Conservation (phyloP, 2,113 vertebrate species). For the Clarias magur region DNA sequence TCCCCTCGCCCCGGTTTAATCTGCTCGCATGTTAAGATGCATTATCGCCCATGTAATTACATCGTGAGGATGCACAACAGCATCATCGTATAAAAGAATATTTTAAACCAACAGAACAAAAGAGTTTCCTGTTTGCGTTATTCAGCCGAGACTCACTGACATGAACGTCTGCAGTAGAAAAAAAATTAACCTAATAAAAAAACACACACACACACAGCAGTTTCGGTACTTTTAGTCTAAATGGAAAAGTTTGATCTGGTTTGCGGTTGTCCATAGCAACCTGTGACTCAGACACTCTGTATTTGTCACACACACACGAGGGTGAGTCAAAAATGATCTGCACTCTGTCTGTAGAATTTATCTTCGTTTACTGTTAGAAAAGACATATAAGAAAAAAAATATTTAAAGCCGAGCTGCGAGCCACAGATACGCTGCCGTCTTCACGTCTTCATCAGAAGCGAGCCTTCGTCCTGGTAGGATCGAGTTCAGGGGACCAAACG, state of each 20-base stretch:
- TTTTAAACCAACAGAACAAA: too few relatives aligned
- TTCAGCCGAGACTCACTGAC: background rate
- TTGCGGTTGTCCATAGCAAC: background rate
- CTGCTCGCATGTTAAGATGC: background rate
- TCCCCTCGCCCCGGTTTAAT: background rate
- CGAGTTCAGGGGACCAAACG: too few relatives aligned
- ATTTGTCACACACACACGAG: too few relatives aligned
- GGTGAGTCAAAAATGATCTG: too few relatives aligned
- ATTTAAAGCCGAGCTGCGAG: too few relatives aligned
- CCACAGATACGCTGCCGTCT: too few relatives aligned
- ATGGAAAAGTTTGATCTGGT: background rate
- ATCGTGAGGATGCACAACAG: background rate
- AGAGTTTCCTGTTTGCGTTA: background rate
- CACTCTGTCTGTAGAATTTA: too few relatives aligned
- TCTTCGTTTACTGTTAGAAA: too few relatives aligned
- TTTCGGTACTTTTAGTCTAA: background rate
- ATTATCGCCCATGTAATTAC: background rate
- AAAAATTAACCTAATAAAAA: background rate
- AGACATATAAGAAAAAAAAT: too few relatives aligned
- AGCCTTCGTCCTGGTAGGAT: too few relatives aligned
- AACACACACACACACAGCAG: background rate
- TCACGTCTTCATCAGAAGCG: too few relatives aligned
- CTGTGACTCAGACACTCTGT: background rate
- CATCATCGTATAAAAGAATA: background rate
- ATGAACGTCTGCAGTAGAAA: background rate